These are phyloP conservation scores for Megamerina dolium DNA, from an alignment of 2,888 invertebrate genomes.

Conservation along the genomic window DNA sequence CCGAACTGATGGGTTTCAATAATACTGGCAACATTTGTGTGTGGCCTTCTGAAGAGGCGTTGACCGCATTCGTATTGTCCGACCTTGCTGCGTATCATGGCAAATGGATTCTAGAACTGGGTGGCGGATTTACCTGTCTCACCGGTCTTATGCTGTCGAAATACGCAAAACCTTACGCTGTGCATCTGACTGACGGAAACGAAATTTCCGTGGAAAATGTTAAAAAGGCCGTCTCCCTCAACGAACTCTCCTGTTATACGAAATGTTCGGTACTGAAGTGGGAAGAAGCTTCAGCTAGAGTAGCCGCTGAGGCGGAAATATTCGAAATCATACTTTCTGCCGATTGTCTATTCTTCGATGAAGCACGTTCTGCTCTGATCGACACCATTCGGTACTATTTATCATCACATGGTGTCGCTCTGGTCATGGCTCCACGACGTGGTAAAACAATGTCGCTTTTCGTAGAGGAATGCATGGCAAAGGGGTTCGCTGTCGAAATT, in stretches of 20 bases:
- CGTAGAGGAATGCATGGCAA: slow-evolving; percentile 55
- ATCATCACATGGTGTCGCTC: slow-evolving; percentile 56
- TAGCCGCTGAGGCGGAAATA: slow-evolving; percentile 45
- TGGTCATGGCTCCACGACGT: slow-evolving; percentile 71
- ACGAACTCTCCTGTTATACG: slow-evolving; percentile 56
- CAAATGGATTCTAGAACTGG: slow-evolving; percentile 68
- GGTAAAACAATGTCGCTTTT: slow-evolving; percentile 67
- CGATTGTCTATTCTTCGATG: slow-evolving; percentile 75
- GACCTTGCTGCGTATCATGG: slow-evolving; percentile 60
- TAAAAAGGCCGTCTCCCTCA: slow-evolving; percentile 58
- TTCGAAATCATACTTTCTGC: slow-evolving; percentile 72
- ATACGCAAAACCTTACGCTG: slow-evolving; percentile 57
- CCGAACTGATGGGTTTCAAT: slow-evolving; percentile 72
- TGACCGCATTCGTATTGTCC: slow-evolving; percentile 62
- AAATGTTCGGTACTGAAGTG: slow-evolving; percentile 56
- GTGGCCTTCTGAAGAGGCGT: slow-evolving; percentile 73
- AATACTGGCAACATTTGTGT: slow-evolving; percentile 75
- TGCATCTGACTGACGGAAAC: slow-evolving; percentile 75
- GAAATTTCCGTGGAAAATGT: slow-evolving; percentile 69
- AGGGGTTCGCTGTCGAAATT: slow-evolving; percentile 56
- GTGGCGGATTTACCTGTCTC: slow-evolving; percentile 80
- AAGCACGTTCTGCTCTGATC: slow-evolving; percentile 61
- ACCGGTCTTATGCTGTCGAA: slow-evolving; percentile 69
- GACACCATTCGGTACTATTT: slow-evolving; percentile 62
- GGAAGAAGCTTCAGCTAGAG: slow-evolving; percentile 45